Evolutionary conservation across 2,888 invertebrate genomes (phyloP).

Genomic region (Deroplatys truncata): DNA sequence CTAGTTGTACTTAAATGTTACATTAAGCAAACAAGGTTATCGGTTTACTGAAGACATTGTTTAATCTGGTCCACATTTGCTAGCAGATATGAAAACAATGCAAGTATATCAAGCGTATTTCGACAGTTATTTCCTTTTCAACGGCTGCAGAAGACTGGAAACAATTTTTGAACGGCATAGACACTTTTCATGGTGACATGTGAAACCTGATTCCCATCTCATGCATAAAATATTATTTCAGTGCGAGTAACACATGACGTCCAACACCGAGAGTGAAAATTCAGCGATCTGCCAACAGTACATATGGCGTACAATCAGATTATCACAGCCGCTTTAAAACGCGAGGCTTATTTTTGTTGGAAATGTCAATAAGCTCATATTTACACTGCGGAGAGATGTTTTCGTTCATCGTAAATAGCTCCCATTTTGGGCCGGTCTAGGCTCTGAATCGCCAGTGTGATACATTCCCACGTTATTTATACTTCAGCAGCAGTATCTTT

Average conservation of each 20-base stretch:
- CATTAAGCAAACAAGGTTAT: too few species aligned
- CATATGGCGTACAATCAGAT: neutral
- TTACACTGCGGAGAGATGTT: neutral
- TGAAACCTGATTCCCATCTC: neutral
- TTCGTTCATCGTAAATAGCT: neutral
- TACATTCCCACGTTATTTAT: too few species aligned
- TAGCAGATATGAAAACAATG: too few species aligned
- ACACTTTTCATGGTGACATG: neutral
- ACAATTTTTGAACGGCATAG: neutral
- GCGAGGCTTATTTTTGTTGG: neutral
- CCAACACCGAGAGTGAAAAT: neutral
- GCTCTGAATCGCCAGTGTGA: too few species aligned
- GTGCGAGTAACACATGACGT: neutral
- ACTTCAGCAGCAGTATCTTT: too few species aligned
- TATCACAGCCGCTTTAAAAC: neutral
- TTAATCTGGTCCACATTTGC: too few species aligned
- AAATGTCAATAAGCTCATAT: neutral
- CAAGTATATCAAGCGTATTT: neutral
- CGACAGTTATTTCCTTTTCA: neutral
- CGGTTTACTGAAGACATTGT: too few species aligned
- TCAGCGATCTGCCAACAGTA: neutral
- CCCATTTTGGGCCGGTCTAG: neutral
- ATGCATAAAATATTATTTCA: neutral
- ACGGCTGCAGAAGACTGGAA: neutral
- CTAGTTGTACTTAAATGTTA: too few species aligned